Percentiles rank a stretch among this genome's conserved stretches.
Conservation (phyloP, 2,888 invertebrate species). For the Mimas tiliae region DNA sequence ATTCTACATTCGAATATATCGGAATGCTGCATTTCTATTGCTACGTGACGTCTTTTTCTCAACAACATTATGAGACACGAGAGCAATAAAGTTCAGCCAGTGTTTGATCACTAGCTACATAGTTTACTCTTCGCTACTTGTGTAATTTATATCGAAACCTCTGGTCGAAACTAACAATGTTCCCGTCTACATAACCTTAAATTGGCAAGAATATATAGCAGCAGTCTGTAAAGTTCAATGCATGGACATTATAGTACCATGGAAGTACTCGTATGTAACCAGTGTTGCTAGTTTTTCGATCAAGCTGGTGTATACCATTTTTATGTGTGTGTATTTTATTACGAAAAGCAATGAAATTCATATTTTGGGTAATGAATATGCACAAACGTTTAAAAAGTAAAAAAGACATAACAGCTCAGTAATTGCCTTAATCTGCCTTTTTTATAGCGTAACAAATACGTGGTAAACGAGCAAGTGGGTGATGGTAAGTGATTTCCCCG, state of each 20-base stretch:
- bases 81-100: background rate
- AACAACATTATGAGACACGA: background rate
- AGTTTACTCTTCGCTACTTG: background rate
- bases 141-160: slow-evolving; percentile 1
- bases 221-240: slow-evolving; percentile 4
- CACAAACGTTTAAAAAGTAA: no score
- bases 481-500: no score
- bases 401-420: no score
- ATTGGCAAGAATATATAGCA: background rate
- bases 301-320: no score
- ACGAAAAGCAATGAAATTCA: no score
- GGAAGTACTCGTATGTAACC: no score
- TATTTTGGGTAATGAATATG: no score
- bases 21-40: background rate
- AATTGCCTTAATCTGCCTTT: no score
- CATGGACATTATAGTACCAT: background rate
- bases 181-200: background rate
- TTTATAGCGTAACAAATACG: no score
- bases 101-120: background rate
- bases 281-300: no score
- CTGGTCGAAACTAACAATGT: background rate
- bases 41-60: background rate
- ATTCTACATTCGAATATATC: slow-evolving; percentile 2
- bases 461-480: no score
- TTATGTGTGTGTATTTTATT: no score